Base-by-base conservation (phyloP, 37 sponge, comb jelly and placozoan species). In the Haliclona indistincta region DNA sequence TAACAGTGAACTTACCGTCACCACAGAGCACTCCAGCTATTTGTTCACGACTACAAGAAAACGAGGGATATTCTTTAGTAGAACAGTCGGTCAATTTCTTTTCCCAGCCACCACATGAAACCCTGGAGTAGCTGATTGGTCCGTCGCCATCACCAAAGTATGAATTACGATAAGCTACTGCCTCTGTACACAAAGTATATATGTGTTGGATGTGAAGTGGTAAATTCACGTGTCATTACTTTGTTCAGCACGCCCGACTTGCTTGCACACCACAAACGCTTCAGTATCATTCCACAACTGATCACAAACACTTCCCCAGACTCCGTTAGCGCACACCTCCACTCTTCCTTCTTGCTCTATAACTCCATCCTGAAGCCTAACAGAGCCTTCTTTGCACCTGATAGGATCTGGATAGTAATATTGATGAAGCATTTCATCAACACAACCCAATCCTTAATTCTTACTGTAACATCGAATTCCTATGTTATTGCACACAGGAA, bases 21-120 rank as follows among this genome's bases (percentile, higher is more conserved):
- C 60, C 44, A 38, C 74, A 73, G 61, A 37, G 56, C 10, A 35
- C 61, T 3, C 74, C 74, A n/a, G 74, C 74, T 6, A 54, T 61
- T 35, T 33, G 39, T 7, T 19, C 2, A 38, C 56, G 58, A 7
- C n/a, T 4, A 38, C 80, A 37, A 6, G 26, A 13, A 19, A 26
- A 34, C 1, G 33, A n/a, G 20, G 40, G 2, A 20, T 55, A 54
- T 3, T 54, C 62, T 2, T 7, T 38, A 19, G 56, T 38, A 28
- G 51, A 37, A 20, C 44, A 23, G 39, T 63, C 62, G 26, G 40
- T 49, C 1, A 75, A 44, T 11, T 5, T 36, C 0, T 13, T 4
- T 36, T 75, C 76, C 26, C 17, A 30, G 19, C 76, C 76, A 7
- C 38, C 52, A 63, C 76, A 75, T 13, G 33, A 22, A 26, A 75